phyloP scores from a whole-genome alignment of 2,888 invertebrate genomes.

The Phaedon cochleariae region DNA sequence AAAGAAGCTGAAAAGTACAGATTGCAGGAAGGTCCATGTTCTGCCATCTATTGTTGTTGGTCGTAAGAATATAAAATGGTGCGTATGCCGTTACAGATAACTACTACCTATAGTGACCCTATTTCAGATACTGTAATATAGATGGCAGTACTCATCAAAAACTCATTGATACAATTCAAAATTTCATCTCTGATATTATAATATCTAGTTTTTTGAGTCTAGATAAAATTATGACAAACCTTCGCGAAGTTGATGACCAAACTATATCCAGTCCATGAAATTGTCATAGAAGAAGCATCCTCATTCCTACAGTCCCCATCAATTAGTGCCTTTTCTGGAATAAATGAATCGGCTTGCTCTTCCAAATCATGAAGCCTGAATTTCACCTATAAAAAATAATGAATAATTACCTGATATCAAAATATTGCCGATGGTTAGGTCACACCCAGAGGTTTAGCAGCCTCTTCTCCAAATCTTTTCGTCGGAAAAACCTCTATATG shows the following conservation, averaged over 20 bases:
- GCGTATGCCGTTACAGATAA: too few species aligned
- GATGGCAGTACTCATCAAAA: background rate
- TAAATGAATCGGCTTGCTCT: conserved; percentile 73
- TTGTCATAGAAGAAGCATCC: conserved; percentile 74
- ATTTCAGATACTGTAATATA: background rate
- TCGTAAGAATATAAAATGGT: too few species aligned
- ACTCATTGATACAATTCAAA: background rate
- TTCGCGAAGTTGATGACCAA: conserved; percentile 82
- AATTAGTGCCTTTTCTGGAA: conserved; percentile 77
- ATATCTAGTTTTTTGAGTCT: too few species aligned
- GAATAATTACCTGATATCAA: background rate
- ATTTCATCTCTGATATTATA: too few species aligned
- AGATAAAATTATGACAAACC: conserved; percentile 61
- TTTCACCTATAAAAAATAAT: conserved; percentile 50
- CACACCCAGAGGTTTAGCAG: too few species aligned
- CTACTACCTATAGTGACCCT: too few species aligned
- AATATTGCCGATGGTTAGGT: too few species aligned
- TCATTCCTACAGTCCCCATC: conserved; percentile 80
- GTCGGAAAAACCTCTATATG: too few species aligned
- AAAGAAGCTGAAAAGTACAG: too few species aligned
- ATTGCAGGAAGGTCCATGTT: too few species aligned
- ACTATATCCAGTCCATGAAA: conserved; percentile 80
- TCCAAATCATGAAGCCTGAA: conserved; percentile 56
- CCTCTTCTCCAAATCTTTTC: too few species aligned
- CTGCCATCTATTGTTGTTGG: too few species aligned